Percentiles rank a stretch among this genome's conserved stretches.
phyloP scores from a whole-genome alignment of 1,140 invertebrate genomes.

The Drosophila triauraria region DNA sequence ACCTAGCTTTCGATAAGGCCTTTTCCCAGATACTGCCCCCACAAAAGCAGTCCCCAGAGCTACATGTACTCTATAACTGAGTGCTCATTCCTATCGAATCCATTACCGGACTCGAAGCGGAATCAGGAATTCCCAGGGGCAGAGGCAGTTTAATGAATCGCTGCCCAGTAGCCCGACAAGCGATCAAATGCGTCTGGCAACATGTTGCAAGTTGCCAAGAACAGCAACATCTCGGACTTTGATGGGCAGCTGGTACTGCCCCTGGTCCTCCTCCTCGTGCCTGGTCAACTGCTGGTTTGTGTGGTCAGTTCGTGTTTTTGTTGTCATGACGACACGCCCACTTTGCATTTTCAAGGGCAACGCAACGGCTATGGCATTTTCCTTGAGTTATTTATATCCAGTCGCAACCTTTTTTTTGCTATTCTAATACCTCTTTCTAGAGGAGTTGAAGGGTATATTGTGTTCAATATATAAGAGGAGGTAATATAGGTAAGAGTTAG shows the following conservation, averaged over 20 bases:
- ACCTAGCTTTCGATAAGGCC: background rate
- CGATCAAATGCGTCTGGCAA: conserved; percentile 66
- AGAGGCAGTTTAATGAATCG: conserved; percentile 15
- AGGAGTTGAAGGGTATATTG: background rate
- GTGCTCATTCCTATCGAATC: background rate
- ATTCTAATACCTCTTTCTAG: conserved; percentile 15
- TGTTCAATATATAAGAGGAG: too few species aligned
- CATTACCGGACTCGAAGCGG: background rate
- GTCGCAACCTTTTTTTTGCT: conserved; percentile 20
- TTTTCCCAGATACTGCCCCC: background rate
- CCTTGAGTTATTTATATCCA: conserved; percentile 44
- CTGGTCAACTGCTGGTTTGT: conserved; percentile 25
- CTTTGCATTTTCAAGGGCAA: conserved; percentile 70
- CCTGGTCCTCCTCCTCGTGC: background rate
- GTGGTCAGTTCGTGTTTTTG: conserved; percentile 32
- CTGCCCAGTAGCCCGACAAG: conserved; percentile 29
- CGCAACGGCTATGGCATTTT: conserved; percentile 9
- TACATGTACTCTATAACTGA: background rate
- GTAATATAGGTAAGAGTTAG: too few species aligned
- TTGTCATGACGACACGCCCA: conserved; percentile 74
- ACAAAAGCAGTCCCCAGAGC: background rate
- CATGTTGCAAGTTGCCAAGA: conserved; percentile 36
- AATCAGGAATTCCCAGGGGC: conserved; percentile 6
- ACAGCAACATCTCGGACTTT: conserved; percentile 29
- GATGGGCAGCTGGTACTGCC: conserved; percentile 23